phyloP scores from a whole-genome alignment of 2,113 vertebrate species.

The Pogonocichla stellata region DNA sequence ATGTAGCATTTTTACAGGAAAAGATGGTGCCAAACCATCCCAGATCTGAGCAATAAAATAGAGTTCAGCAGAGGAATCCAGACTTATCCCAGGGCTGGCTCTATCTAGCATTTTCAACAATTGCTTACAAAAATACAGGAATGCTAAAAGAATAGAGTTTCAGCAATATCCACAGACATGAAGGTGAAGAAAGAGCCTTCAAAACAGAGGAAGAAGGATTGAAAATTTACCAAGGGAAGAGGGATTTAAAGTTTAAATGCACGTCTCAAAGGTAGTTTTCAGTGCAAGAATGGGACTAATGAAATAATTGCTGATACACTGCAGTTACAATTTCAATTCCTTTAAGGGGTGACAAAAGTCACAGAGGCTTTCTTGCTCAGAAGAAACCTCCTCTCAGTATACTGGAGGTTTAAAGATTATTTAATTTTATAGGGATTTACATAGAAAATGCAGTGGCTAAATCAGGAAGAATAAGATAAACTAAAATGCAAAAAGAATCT shows the following conservation, averaged over 20 bases:
- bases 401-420: background rate
- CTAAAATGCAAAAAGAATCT: background rate
- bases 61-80: background rate
- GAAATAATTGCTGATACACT: background rate
- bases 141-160: background rate
- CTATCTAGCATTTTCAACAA: background rate
- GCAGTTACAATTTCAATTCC: background rate
- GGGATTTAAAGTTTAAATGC: background rate
- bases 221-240: background rate
- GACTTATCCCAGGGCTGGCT: background rate
- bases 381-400: background rate
- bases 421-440: background rate
- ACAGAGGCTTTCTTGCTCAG: background rate
- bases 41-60: background rate
- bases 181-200: background rate
- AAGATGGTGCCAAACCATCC: background rate
- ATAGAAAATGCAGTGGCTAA: background rate
- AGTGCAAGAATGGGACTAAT: fast-evolving
- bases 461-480: background rate
- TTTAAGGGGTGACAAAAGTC: background rate
- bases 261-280: background rate
- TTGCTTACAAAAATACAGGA: background rate
- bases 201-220: background rate
- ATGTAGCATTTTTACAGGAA: background rate
- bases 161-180: background rate